These are phyloP conservation scores for Neogobius melanostomus DNA, from an alignment of 2,113 vertebrate species.

Conservation along the genomic window DNA sequence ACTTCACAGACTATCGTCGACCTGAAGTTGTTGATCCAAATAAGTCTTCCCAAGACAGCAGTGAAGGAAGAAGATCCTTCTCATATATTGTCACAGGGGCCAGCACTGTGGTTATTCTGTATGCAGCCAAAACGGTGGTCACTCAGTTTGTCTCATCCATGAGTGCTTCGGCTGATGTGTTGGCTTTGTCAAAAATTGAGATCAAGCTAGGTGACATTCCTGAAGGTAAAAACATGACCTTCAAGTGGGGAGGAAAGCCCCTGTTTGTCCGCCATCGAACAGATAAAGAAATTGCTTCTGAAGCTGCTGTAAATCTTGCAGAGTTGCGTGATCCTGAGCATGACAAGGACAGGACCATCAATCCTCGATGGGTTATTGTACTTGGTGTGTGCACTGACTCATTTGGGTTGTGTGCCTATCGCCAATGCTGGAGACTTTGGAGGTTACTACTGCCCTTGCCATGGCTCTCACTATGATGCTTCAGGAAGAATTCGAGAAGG, in stretches of 20 bases:
- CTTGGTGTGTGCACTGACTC: conserved; percentile 89
- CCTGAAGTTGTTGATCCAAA: conserved; percentile 74
- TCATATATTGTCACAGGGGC: conserved; percentile 88
- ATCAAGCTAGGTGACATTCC: conserved; percentile 88
- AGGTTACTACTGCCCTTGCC: too few relatives aligned
- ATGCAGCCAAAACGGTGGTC: conserved; percentile 86
- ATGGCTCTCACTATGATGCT: conserved; percentile 93
- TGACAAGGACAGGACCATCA: conserved; percentile 82
- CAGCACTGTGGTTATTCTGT: conserved; percentile 75
- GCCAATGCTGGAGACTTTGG: too few relatives aligned
- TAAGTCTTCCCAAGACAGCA: conserved; percentile 81
- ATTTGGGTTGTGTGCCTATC: conserved; percentile 91
- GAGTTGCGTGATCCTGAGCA: conserved; percentile 87
- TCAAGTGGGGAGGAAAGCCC: conserved; percentile 92
- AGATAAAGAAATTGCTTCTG: conserved; percentile 81
- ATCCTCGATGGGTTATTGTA: conserved; percentile 84
- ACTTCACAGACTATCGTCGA: conserved; percentile 86
- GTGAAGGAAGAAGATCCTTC: conserved; percentile 79
- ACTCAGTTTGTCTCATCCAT: conserved; percentile 87
- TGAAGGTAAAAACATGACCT: conserved; percentile 92
- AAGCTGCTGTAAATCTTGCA: conserved; percentile 78
- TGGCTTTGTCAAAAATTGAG: conserved; percentile 91
- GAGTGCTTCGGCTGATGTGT: conserved; percentile 90
- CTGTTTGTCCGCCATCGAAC: conserved; percentile 90
- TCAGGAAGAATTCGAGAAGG: conserved; percentile 92